Evolutionary conservation across 2,113 vertebrate species (phyloP).

Genomic region (Platichthys stellatus): DNA sequence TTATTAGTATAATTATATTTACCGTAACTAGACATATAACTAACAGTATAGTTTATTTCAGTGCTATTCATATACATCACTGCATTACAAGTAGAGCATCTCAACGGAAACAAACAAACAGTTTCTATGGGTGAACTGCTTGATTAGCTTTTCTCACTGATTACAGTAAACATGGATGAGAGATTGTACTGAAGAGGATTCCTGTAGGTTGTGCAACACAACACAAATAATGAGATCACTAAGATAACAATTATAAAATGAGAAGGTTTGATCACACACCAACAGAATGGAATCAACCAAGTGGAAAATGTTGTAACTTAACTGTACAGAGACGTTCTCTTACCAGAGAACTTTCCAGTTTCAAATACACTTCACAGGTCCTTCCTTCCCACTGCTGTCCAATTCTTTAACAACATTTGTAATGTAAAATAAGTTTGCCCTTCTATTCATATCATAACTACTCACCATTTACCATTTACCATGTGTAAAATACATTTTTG

Average conservation of each 20-base stretch:
- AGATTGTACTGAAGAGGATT: constrained; percentile 3
- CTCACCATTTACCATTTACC: no score
- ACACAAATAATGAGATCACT: neutral
- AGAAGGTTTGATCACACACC: neutral
- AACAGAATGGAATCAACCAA: constrained; percentile 22
- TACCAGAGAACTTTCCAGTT: neutral
- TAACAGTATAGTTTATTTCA: neutral
- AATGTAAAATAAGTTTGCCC: no score
- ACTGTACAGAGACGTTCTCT: neutral
- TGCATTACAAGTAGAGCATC: neutral
- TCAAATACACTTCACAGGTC: no score
- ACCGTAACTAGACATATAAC: neutral
- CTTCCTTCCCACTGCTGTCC: no score
- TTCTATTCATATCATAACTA: no score
- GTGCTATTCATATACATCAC: neutral
- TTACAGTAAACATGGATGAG: constrained; percentile 1
- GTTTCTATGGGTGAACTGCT: neutral
- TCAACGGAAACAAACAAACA: neutral
- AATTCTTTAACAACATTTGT: no score
- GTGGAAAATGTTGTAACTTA: neutral
- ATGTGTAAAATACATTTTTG: no score
- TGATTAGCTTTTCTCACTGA: constrained; percentile 1
- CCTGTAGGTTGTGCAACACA: constrained; percentile 2
- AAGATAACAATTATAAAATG: neutral
- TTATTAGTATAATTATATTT: neutral